phyloP scores from a whole-genome alignment of 2,888 invertebrate species.

The Rhimphoctona megacephalus region DNA sequence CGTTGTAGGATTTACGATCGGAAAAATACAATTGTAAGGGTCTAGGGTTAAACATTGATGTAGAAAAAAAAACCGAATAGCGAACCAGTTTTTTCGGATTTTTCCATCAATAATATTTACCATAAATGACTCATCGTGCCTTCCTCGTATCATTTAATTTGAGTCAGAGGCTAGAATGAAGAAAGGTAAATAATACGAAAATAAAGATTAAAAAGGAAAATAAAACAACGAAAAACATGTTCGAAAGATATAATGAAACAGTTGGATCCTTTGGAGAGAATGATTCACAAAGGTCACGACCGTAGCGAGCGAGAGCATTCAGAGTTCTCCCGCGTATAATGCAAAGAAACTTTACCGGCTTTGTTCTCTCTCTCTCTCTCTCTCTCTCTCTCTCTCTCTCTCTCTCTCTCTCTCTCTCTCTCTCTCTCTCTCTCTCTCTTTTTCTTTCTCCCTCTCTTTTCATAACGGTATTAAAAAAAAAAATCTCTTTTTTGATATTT shows the following conservation, averaged over 20 bases:
- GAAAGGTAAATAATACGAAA: not conserved
- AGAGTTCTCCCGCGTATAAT: conserved; percentile 1
- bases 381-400: conserved; percentile 6
- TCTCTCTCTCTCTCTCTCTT: not conserved
- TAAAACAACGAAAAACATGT: not conserved
- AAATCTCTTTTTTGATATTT: not conserved
- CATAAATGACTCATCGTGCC: not conserved
- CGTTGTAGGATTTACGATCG: no score
- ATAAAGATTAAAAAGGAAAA: not conserved
- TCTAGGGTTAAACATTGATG: not conserved
- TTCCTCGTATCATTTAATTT: not conserved
- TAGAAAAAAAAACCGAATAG: not conserved
- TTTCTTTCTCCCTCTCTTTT: not conserved
- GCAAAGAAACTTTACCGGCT: conserved; percentile 37
- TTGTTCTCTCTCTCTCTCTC: conserved; percentile 1
- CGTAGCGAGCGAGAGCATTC: conserved; percentile 12
- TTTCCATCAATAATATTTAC: not conserved
- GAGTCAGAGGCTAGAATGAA: conserved; percentile 10
- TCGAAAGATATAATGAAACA: not conserved
- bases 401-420: not conserved
- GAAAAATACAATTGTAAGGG: no score
- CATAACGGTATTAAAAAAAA: conserved; percentile 34
- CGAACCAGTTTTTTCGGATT: not conserved
- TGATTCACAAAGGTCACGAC: conserved; percentile 34
- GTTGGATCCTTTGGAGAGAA: conserved; percentile 4